phyloP scores from a whole-genome alignment of 2,888 invertebrate species.

The Drosophila sordidula region DNA sequence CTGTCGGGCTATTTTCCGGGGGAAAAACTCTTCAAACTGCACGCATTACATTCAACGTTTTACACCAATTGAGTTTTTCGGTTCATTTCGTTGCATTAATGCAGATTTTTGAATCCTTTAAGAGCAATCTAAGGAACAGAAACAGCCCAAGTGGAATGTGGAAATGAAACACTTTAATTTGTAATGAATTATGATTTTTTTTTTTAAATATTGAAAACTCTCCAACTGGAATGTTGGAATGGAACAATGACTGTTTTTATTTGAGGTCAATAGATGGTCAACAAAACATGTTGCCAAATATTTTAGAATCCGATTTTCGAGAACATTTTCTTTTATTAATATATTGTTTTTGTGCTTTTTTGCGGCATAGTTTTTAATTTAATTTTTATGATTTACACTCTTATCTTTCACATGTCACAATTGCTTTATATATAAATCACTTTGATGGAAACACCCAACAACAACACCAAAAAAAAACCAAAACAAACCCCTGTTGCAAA shows the following conservation, averaged over 20 bases:
- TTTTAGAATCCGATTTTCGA: not conserved
- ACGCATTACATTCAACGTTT: not conserved
- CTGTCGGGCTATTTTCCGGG: slow-evolving; percentile 3
- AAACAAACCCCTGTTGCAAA: slow-evolving; percentile 8
- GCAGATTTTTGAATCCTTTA: too few relatives aligned
- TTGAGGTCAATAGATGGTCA: too few relatives aligned
- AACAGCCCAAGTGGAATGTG: too few relatives aligned
- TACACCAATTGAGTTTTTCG: slow-evolving; percentile 2
- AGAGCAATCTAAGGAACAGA: too few relatives aligned
- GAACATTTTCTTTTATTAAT: not conserved
- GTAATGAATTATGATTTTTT: too few relatives aligned
- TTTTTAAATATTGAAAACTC: too few relatives aligned
- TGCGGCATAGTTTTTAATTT: slow-evolving; percentile 10
- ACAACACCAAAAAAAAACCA: not conserved
- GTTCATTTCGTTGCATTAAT: not conserved
- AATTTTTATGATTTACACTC: slow-evolving; percentile 34
- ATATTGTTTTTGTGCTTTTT: slow-evolving; percentile 6
- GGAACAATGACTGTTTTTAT: too few relatives aligned
- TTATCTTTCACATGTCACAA: slow-evolving; percentile 63
- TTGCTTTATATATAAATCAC: slow-evolving; percentile 35
- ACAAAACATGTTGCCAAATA: not conserved
- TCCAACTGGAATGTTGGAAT: too few relatives aligned
- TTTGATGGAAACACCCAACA: slow-evolving; percentile 25
- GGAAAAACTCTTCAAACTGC: slow-evolving; percentile 14
- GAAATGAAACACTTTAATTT: too few relatives aligned